Conservation (phyloP, 2,113 vertebrate genomes). For the Podarcis muralis region DNA sequence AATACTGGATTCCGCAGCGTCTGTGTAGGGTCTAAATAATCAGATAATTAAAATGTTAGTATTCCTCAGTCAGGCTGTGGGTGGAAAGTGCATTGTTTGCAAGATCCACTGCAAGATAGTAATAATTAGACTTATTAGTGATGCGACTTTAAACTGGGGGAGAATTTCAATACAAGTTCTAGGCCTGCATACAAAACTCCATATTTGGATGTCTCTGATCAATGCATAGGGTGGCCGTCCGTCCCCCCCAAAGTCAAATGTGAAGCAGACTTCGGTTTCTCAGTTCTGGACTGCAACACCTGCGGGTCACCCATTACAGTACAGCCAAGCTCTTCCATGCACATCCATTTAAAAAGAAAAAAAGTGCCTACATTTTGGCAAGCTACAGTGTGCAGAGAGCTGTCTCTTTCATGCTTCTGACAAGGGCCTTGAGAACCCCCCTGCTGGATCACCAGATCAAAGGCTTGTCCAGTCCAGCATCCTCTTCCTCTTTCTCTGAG, state of each 20-base stretch:
- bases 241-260: neutral
- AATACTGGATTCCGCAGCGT: slow-evolving; percentile 49
- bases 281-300: slow-evolving; percentile 35
- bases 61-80: slow-evolving; percentile 56
- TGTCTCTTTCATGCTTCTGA: neutral
- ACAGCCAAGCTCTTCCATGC: neutral
- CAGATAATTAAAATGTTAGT: slow-evolving; percentile 62
- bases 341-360: neutral
- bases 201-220: slow-evolving; percentile 14
- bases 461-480: neutral
- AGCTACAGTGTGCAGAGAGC: neutral
- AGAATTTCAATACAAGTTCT: slow-evolving; percentile 17
- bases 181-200: slow-evolving; percentile 39
- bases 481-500: neutral
- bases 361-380: neutral
- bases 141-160: slow-evolving; percentile 44
- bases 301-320: slow-evolving; percentile 11
- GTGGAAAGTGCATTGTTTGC: slow-evolving; percentile 59
- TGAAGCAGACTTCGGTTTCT: neutral
- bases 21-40: slow-evolving; percentile 55
- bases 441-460: neutral
- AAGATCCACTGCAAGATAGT: slow-evolving; percentile 53
- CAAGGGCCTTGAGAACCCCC: neutral
- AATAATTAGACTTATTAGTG: slow-evolving; percentile 65
- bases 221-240: neutral